A percentile compares a stretch with the other conserved stretches of the same genome.
Evolutionary conservation across 2,113 vertebrate genomes (phyloP).

Genomic region (Sinosuthora webbiana): DNA sequence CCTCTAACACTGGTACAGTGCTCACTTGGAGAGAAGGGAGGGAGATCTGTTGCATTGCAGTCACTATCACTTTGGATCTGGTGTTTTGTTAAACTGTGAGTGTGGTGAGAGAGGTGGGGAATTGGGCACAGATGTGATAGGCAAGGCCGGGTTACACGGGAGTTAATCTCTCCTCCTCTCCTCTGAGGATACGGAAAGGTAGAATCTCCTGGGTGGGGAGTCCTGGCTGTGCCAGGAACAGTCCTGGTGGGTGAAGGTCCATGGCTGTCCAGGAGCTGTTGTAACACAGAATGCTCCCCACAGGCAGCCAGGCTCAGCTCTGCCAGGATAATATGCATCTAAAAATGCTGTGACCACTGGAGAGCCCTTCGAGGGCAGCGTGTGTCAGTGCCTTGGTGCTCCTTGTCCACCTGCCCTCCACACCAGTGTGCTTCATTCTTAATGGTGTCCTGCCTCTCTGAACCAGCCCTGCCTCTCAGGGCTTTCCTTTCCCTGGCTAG

Average conservation of each 20-base stretch:
- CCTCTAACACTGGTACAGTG: background rate
- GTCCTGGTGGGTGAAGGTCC: background rate
- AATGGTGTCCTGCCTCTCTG: background rate
- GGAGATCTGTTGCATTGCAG: background rate
- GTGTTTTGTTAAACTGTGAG: background rate
- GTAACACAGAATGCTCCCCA: fast-evolving
- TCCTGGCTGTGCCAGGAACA: background rate
- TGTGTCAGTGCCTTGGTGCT: background rate
- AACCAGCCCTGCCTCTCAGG: background rate
- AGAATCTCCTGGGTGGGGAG: background rate
- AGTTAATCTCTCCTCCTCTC: background rate
- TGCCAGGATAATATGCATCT: background rate
- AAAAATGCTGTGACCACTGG: background rate
- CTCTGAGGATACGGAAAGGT: fast-evolving
- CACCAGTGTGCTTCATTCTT: background rate
- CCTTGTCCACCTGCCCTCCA: background rate
- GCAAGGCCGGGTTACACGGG: background rate
- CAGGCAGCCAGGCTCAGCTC: background rate
- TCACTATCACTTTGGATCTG: background rate
- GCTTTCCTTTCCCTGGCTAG: background rate
- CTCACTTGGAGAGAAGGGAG: background rate
- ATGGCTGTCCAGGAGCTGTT: background rate
- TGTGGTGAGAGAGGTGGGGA: background rate
- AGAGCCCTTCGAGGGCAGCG: fast-evolving
- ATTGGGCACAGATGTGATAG: background rate